Percentiles rank a stretch among this genome's conserved stretches.
Evolutionary conservation across 2,888 invertebrate genomes (phyloP).

Genomic region (Hemithea aestivaria): DNA sequence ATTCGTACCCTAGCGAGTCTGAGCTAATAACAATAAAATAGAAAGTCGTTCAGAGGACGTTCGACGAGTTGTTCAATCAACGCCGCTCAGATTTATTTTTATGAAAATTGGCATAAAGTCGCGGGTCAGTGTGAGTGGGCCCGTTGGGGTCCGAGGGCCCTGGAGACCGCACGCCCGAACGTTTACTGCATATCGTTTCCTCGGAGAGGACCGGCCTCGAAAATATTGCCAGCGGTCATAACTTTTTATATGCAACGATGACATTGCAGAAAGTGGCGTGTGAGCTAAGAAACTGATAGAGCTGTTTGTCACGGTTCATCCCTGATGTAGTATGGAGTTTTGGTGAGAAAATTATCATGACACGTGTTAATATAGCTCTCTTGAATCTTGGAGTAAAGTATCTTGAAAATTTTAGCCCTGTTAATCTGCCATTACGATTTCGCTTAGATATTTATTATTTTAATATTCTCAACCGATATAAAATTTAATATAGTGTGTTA

Average conservation of each 20-base stretch:
- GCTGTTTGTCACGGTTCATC: conserved; percentile 32
- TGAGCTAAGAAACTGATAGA: conserved; percentile 39
- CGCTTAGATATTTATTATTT: no score
- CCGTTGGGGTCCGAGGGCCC: conserved; percentile 59
- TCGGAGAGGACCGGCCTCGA: conserved; percentile 56
- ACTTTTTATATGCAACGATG: conserved; percentile 79
- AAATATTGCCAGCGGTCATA: conserved; percentile 77
- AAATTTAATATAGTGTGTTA: no score
- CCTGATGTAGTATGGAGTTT: no score
- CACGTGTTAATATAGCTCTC: no score
- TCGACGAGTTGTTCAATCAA: conserved; percentile 78
- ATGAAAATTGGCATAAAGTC: conserved; percentile 80
- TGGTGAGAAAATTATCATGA: no score
- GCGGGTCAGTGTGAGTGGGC: conserved; percentile 66
- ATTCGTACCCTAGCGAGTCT: conserved; percentile 72
- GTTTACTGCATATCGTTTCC: conserved; percentile 80
- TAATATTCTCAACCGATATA: no score
- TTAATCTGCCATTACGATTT: no score
- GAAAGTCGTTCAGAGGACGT: conserved; percentile 69
- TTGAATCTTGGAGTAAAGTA: no score
- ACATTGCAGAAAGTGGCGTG: conserved; percentile 74
- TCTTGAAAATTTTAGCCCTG: no score
- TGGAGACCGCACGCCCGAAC: conserved; percentile 75
- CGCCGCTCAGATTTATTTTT: conserved; percentile 77
- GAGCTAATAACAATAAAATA: conserved; percentile 79